Evolutionary conservation across 1,140 invertebrate genomes (phyloP).

Genomic region (Hermetia illucens): DNA sequence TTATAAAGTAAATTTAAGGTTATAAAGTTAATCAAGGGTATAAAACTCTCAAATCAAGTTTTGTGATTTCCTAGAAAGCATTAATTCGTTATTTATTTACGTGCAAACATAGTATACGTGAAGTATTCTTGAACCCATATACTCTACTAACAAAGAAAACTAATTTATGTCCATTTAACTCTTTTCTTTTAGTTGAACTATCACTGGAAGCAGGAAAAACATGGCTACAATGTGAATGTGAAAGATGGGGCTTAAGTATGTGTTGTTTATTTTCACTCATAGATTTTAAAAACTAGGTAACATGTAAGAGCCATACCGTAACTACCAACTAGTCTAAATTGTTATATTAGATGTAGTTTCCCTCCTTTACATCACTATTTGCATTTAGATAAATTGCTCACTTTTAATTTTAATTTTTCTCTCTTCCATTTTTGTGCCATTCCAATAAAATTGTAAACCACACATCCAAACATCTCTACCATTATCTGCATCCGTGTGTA

Average conservation of each 20-base stretch:
- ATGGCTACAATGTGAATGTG: conserved; percentile 76
- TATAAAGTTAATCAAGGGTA: background rate
- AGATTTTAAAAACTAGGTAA: too few relatives aligned
- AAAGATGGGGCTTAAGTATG: conserved; percentile 63
- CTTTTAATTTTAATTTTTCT: conserved; percentile 1
- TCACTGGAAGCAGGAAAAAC: conserved; percentile 74
- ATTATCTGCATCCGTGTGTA: too few relatives aligned
- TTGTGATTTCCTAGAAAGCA: background rate
- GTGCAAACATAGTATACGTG: too few relatives aligned
- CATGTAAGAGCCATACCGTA: too few relatives aligned
- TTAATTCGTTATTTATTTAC: background rate
- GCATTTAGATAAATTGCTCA: background rate
- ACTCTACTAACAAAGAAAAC: too few relatives aligned
- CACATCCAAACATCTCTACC: too few relatives aligned
- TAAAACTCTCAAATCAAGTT: conserved; percentile 5
- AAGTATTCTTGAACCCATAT: too few relatives aligned
- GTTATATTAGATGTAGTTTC: conserved; percentile 11
- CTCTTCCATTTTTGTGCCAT: background rate
- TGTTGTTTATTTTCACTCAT: too few relatives aligned
- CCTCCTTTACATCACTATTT: background rate
- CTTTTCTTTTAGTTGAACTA: conserved; percentile 52
- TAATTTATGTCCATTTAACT: too few relatives aligned
- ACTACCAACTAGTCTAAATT: too few relatives aligned
- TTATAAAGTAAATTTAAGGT: conserved; percentile 2
- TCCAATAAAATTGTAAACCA: too few relatives aligned